Evolutionary conservation across 2,113 vertebrate genomes (phyloP).

Genomic region (Neotragus pygmaeus): DNA sequence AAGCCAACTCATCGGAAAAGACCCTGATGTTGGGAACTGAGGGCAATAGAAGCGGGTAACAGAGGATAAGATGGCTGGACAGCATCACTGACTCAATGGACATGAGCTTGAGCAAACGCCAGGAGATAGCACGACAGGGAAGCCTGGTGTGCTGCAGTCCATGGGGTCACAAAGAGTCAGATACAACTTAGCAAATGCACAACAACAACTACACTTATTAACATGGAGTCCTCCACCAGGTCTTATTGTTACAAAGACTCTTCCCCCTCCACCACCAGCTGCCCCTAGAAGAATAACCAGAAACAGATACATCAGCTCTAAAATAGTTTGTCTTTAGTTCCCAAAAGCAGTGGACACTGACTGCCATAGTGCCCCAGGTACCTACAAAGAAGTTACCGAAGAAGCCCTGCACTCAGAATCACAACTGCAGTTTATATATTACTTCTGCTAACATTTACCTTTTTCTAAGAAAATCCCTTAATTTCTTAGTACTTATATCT

Average conservation of each 20-base stretch:
- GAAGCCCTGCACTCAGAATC: neutral
- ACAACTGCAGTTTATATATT: neutral
- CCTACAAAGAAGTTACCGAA: neutral
- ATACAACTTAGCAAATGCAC: neutral
- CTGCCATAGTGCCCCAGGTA: neutral
- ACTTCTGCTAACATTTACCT: neutral
- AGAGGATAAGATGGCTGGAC: neutral
- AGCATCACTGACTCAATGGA: neutral
- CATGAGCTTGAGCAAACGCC: neutral
- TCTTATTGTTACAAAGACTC: neutral
- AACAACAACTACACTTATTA: neutral
- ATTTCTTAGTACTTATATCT: neutral
- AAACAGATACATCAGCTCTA: neutral
- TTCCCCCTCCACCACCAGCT: neutral
- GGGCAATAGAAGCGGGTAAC: neutral
- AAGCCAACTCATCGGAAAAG: neutral
- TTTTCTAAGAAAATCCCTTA: neutral
- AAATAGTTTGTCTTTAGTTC: neutral
- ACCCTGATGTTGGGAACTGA: neutral
- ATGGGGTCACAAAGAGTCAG: neutral
- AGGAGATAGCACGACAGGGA: neutral
- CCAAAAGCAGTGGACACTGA: neutral
- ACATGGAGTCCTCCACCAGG: neutral
- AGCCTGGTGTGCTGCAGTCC: neutral
- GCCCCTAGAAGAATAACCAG: neutral